phyloP scores from a whole-genome alignment of 2,113 vertebrate species.

The Vicugna pacos region DNA sequence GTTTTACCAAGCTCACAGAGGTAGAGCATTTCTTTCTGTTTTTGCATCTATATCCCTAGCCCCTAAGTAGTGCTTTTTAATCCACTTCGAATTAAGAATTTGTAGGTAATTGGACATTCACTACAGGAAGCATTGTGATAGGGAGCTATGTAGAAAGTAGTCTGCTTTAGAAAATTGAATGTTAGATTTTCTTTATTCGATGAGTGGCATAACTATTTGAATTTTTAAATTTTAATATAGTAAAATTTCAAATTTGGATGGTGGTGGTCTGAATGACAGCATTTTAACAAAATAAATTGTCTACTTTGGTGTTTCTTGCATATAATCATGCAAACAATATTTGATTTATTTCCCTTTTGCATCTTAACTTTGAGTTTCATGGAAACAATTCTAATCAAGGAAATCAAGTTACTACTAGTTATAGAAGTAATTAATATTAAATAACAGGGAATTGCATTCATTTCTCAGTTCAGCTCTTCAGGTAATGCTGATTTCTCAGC shows the following conservation, averaged over 20 bases:
- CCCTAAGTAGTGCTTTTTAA: neutral
- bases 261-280: neutral
- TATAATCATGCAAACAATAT: neutral
- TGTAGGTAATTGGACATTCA: neutral
- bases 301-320: neutral
- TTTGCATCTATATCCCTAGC: neutral
- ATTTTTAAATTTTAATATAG: neutral
- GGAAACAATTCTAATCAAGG: conserved; percentile 45
- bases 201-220: neutral
- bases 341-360: neutral
- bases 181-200: conserved; percentile 11
- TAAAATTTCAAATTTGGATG: conserved; percentile 5
- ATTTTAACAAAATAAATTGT: conserved; percentile 1
- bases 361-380: conserved; percentile 19
- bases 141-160: neutral
- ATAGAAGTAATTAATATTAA: conserved; percentile 38
- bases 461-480: neutral
- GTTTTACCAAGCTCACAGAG: neutral
- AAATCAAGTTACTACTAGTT: neutral
- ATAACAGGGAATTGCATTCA: neutral
- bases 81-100: conserved; percentile 7
- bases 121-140: neutral
- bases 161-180: conserved; percentile 40
- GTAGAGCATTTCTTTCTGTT: neutral
- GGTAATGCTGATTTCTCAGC: conserved; percentile 34